Percentiles rank a stretch among this genome's conserved stretches.
Evolutionary conservation across 2,113 vertebrate species (phyloP).

Genomic region (Oncorhynchus clarkii): DNA sequence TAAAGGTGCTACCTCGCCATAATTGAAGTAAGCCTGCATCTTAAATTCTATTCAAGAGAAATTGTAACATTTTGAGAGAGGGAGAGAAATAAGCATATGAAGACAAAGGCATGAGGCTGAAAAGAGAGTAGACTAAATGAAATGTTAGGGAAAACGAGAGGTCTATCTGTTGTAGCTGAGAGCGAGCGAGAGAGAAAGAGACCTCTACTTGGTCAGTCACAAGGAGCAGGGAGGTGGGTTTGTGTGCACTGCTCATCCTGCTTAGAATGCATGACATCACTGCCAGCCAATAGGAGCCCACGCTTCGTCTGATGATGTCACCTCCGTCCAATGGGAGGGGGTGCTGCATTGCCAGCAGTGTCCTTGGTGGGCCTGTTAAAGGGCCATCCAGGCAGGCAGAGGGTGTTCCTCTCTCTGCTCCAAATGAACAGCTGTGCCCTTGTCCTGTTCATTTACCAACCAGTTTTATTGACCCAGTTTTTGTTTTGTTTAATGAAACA

Average conservation of each 20-base stretch:
- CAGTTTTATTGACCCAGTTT: constrained; percentile 47
- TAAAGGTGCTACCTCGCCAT: background rate
- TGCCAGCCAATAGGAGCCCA: constrained; percentile 57
- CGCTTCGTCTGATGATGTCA: constrained; percentile 70
- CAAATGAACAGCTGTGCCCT: constrained; percentile 60
- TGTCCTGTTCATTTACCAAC: constrained; percentile 43
- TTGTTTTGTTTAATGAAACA: constrained; percentile 17
- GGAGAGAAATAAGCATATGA: background rate
- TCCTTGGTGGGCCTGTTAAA: constrained; percentile 36
- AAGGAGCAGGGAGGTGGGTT: constrained; percentile 43
- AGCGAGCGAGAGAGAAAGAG: background rate
- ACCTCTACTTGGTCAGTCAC: constrained; percentile 34
- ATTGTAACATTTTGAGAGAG: background rate
- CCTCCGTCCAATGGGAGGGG: constrained; percentile 60
- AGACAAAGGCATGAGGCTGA: background rate
- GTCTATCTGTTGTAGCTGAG: constrained; percentile 16
- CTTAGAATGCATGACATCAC: constrained; percentile 69
- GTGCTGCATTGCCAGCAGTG: constrained; percentile 53
- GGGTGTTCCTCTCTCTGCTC: constrained; percentile 45
- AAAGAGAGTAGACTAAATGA: background rate
- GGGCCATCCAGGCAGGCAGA: constrained; percentile 37
- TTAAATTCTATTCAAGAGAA: background rate
- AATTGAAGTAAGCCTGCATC: too few relatives aligned
- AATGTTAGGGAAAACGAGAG: constrained; percentile 19
- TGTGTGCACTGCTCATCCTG: constrained; percentile 34